phyloP scores from a whole-genome alignment of 2,888 invertebrate species.

The Drosophila subquinaria region DNA sequence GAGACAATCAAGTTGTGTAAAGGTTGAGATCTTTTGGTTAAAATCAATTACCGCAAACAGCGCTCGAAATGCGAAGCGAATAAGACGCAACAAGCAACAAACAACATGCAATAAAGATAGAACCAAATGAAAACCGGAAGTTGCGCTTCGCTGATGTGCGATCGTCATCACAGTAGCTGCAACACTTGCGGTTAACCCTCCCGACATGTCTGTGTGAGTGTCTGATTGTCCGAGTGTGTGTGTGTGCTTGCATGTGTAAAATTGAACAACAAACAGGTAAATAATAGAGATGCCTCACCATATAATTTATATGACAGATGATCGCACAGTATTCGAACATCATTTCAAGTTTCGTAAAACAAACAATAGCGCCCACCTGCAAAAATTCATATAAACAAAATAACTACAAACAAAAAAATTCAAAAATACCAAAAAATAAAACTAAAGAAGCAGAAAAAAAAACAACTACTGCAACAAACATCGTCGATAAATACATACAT shows the following conservation, averaged over 20 bases:
- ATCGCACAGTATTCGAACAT: conserved; percentile 47
- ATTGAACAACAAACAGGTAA: conserved; percentile 59
- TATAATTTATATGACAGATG: conserved; percentile 53
- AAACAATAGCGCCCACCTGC: conserved; percentile 69
- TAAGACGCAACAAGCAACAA: conserved; percentile 15
- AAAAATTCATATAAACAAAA: conserved; percentile 56
- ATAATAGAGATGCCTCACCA: conserved; percentile 48
- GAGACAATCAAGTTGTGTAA: conserved; percentile 66
- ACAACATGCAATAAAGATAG: conserved; percentile 49
- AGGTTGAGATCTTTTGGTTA: conserved; percentile 69
- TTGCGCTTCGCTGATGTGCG: conserved; percentile 53
- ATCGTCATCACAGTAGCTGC: conserved; percentile 60
- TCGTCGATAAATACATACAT: conserved; percentile 34
- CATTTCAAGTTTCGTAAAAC: conserved; percentile 56
- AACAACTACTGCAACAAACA: conserved; percentile 66
- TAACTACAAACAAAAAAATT: conserved; percentile 22
- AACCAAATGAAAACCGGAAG: conserved; percentile 70
- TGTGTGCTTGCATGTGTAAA: conserved; percentile 33
- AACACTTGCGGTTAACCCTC: conserved; percentile 65
- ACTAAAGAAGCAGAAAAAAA: conserved; percentile 24
- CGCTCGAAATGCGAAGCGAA: conserved; percentile 21
- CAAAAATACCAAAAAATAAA: conserved; percentile 27
- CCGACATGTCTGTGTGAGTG: conserved; percentile 24
- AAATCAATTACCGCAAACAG: conserved; percentile 72
- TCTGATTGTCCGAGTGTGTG: not conserved